Evolutionary conservation across 2,113 vertebrate genomes (phyloP), one percentile per base, ranked within the genome.

Genomic region (Verasper variegatus): DNA sequence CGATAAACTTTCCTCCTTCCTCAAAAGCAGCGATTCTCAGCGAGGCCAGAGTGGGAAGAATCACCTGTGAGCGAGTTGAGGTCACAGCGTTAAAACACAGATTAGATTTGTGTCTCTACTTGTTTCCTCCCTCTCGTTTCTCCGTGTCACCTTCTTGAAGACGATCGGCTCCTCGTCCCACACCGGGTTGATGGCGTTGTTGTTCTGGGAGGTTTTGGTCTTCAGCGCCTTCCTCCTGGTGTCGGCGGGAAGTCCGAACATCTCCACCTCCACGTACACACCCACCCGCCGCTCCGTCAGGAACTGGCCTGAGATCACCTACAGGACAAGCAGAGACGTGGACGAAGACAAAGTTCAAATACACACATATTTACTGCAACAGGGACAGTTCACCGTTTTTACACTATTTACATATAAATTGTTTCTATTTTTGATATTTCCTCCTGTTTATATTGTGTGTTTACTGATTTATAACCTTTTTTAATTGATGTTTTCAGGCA

Each of bases 231-330:
- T 99, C 56, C 98, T 94, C 85, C 95, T 96, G 23, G 98, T 99
- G 90, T 99, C 98, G 9, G 95, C 97, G 2, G 98, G 98, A 42
- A 99, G 94, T 9, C 98, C 98, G 64, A 97, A 99, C 98, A 99
- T 99, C 74, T 99, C 98, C 14, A 99, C 96, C 92, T 99, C 98
- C 74, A 98, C 97, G 0, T 98, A 99, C 11, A 97, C 98, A 12
- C 98, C 96, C 0, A 99, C 97, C 91, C 96, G 96, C 87, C 95
- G 96, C 78, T 99, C 98, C 6, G 96, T 98, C 79, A 99, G 94
- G 78, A 99, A 97, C 86, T 99, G 98, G 40, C 97, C 97, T 18
- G 98, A 99, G 91, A 99, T 99, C 15, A 99, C 95, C 98, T 99
- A 72, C 47, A 18, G 47, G 47, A 51, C 17, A 15, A 51, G 14